Percentiles rank a stretch among this genome's conserved stretches.
Conservation (phyloP, 2,888 invertebrate genomes). For the Morpho deidamia region DNA sequence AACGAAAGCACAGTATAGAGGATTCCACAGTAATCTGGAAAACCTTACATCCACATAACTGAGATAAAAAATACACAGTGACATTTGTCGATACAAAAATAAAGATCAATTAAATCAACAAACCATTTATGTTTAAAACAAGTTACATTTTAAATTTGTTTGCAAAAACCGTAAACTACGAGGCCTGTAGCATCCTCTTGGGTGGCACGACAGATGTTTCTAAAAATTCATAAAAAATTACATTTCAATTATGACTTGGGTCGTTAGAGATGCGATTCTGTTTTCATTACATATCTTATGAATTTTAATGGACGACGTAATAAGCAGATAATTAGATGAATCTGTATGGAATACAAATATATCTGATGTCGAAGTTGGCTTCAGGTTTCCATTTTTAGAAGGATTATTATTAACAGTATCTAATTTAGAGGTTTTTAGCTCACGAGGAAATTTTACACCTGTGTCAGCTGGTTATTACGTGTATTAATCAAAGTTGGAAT, state of each 20-base stretch:
- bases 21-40: too few relatives aligned
- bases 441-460: too few relatives aligned
- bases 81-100: slow-evolving; percentile 7
- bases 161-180: slow-evolving; percentile 19
- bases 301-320: slow-evolving; percentile 44
- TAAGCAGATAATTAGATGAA: slow-evolving; percentile 22
- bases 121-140: slow-evolving; percentile 23
- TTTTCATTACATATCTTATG: slow-evolving; percentile 47
- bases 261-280: slow-evolving; percentile 45
- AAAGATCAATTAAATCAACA: slow-evolving; percentile 25
- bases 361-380: background rate
- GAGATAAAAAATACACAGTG: too few relatives aligned
- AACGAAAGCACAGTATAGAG: too few relatives aligned
- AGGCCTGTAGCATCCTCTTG: slow-evolving; percentile 36
- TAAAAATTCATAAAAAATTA: slow-evolving; percentile 47
- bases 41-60: too few relatives aligned
- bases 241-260: slow-evolving; percentile 49
- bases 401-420: too few relatives aligned
- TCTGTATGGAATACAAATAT: slow-evolving; percentile 1
- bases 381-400: too few relatives aligned
- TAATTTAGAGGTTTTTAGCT: too few relatives aligned
- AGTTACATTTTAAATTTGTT: slow-evolving; percentile 23
- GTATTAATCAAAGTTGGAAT: too few relatives aligned
- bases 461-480: too few relatives aligned
- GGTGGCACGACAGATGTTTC: slow-evolving; percentile 55